phyloP scores from a whole-genome alignment of 2,888 invertebrate species.

The Herminia tarsipennalis region DNA sequence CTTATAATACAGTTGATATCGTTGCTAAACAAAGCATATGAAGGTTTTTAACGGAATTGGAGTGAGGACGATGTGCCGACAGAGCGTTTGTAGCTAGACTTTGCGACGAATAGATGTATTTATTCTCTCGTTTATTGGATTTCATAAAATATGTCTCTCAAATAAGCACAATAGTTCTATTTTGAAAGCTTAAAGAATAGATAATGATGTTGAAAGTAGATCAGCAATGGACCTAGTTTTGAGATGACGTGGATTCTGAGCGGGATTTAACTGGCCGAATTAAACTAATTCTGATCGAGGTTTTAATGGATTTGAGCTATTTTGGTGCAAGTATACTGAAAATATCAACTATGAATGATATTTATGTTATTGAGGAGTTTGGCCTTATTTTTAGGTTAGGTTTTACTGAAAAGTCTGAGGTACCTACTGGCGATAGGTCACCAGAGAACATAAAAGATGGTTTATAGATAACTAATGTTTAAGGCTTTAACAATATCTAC shows the following conservation, averaged over 20 bases:
- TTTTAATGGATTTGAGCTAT: background rate
- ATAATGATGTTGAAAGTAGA: slow-evolving; percentile 33
- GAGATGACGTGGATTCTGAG: background rate
- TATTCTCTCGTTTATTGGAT: slow-evolving; percentile 46
- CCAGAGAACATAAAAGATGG: no score
- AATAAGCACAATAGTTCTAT: slow-evolving; percentile 40
- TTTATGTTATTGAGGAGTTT: no score
- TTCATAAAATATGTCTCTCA: slow-evolving; percentile 36
- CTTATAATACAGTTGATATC: slow-evolving; percentile 49
- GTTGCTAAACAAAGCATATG: slow-evolving; percentile 50
- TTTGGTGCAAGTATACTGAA: background rate
- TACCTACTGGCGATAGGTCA: no score
- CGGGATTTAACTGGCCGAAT: background rate
- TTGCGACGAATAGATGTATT: slow-evolving; percentile 36
- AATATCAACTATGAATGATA: no score
- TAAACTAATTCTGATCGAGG: background rate
- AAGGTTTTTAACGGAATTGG: slow-evolving; percentile 39
- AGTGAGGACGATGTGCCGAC: slow-evolving; percentile 40
- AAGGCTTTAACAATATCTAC: no score
- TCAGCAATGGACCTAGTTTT: slow-evolving; percentile 32
- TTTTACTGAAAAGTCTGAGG: no score
- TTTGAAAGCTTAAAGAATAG: slow-evolving; percentile 25
- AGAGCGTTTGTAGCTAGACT: slow-evolving; percentile 23
- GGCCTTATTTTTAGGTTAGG: no score
- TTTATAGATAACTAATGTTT: no score